Evolutionary conservation across 2,797 vertebrate genomes (phyloP).

Genomic region (Orientallactaga sibirica): DNA sequence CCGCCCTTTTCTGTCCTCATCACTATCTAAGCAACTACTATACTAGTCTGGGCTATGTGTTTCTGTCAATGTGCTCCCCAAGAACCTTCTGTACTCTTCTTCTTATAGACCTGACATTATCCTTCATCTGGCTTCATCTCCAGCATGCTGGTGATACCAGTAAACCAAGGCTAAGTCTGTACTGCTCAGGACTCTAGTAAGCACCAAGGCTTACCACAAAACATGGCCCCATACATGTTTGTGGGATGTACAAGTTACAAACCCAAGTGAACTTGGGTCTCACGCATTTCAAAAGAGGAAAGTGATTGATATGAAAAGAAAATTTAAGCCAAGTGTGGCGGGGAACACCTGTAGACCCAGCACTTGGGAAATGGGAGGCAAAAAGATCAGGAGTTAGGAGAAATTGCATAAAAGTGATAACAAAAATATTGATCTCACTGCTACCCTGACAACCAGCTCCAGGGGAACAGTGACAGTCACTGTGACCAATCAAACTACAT

Average conservation of each 20-base stretch:
- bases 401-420: too few relatives aligned
- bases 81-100: not conserved
- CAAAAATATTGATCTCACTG: too few relatives aligned
- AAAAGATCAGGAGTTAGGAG: too few relatives aligned
- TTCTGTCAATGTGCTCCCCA: not conserved
- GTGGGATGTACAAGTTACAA: slow-evolving; percentile 4
- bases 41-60: not conserved
- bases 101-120: not conserved
- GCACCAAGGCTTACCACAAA: not conserved
- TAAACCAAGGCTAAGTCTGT: slow-evolving; percentile 1
- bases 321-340: too few relatives aligned
- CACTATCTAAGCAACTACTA: not conserved
- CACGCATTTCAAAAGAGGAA: slow-evolving; percentile 47
- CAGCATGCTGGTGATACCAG: not conserved
- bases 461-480: too few relatives aligned
- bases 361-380: too few relatives aligned
- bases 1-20: not conserved
- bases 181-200: slow-evolving; percentile 1
- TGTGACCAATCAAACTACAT: too few relatives aligned
- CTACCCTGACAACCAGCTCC: too few relatives aligned
- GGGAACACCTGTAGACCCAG: too few relatives aligned
- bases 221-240: not conserved
- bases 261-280: not conserved
- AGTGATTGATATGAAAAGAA: not conserved
- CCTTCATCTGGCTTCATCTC: slow-evolving; percentile 15